A percentile compares a stretch with the other conserved stretches of the same genome.
These are phyloP conservation scores for Molossus molossus DNA, from an alignment of 2,797 vertebrate genomes.

Conservation along the genomic window DNA sequence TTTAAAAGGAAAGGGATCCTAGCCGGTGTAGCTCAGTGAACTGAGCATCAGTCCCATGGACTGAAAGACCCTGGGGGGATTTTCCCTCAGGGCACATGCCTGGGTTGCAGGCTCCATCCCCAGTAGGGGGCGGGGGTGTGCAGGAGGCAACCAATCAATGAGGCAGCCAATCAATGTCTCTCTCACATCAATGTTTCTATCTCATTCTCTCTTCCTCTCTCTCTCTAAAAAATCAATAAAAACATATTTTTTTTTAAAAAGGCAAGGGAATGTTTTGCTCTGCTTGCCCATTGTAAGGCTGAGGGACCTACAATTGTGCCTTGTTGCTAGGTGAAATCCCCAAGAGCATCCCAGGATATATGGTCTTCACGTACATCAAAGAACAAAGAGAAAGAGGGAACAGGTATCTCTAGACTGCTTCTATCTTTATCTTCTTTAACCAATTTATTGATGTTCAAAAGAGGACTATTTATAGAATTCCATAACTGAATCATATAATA, in stretches of 20 bases:
- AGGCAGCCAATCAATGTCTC: no score
- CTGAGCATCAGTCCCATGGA: no score
- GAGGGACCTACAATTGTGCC: not conserved
- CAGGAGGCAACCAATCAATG: no score
- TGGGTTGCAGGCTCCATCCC: no score
- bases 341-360: not conserved
- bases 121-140: no score
- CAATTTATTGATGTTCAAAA: constrained; percentile 16
- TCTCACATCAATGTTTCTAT: no score
- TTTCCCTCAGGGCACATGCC: no score
- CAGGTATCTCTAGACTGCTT: not conserved
- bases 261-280: not conserved
- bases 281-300: not conserved
- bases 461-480: constrained; percentile 38
- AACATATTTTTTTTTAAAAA: not conserved
- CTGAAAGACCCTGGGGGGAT: no score
- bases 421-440: not conserved
- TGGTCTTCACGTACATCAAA: not conserved
- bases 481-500: not conserved
- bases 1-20: not conserved
- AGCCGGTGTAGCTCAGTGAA: no score
- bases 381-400: not conserved
- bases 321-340: constrained; percentile 24
- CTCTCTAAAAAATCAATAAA: no score
- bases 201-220: no score